Percentiles rank a stretch among this genome's conserved stretches.
These are phyloP conservation scores for Seriola aureovittata DNA, from an alignment of 2,113 vertebrate species.

Conservation along the genomic window DNA sequence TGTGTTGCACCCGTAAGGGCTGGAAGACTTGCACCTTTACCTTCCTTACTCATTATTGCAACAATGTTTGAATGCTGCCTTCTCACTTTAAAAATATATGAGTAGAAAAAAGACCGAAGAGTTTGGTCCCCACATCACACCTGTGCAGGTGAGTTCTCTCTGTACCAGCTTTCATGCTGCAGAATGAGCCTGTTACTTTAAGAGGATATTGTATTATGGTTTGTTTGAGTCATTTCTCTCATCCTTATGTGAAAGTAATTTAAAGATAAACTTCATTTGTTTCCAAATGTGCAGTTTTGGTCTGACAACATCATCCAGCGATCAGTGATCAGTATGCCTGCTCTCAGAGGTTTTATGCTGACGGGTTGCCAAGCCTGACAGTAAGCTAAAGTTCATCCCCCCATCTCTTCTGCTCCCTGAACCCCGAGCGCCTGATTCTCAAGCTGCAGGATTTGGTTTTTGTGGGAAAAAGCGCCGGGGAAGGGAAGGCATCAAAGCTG, in stretches of 20 bases:
- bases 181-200: no score
- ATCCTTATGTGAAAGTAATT: background rate
- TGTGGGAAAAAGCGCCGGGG: conserved; percentile 37
- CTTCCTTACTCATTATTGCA: no score
- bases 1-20: background rate
- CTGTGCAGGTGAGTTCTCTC: background rate
- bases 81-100: no score
- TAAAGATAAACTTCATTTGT: background rate
- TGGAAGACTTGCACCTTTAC: no score
- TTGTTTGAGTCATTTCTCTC: no score
- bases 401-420: conserved; percentile 14
- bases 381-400: conserved; percentile 48
- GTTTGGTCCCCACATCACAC: no score
- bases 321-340: conserved; percentile 13
- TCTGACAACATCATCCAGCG: background rate
- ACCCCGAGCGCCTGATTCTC: conserved; percentile 19
- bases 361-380: conserved; percentile 15
- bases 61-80: no score
- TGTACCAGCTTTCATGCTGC: background rate
- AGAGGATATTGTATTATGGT: no score
- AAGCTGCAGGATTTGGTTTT: conserved; percentile 52
- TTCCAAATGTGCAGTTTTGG: background rate
- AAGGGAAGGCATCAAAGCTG: conserved; percentile 52
- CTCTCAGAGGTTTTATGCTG: conserved; percentile 17
- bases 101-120: no score